Evolutionary conservation across 2,113 vertebrate genomes (phyloP).

Genomic region (Tor tambroides): DNA sequence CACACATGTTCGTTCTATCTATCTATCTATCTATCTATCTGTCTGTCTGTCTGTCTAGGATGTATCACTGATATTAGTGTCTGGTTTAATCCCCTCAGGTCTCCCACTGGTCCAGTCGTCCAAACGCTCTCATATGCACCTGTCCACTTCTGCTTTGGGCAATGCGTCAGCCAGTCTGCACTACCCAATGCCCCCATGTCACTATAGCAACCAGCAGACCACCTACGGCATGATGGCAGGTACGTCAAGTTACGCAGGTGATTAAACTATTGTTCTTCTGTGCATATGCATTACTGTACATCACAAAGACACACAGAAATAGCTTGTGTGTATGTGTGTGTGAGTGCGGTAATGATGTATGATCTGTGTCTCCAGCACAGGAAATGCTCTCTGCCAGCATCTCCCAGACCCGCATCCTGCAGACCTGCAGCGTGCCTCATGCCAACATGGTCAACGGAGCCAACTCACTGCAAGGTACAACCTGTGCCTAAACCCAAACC

Average conservation of each 20-base stretch:
- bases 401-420: constrained; percentile 83
- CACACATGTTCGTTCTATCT: too few species aligned
- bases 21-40: neutral
- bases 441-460: constrained; percentile 80
- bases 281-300: neutral
- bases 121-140: constrained; percentile 71
- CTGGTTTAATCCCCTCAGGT: constrained; percentile 74
- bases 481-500: neutral
- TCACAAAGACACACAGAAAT: neutral
- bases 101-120: constrained; percentile 84
- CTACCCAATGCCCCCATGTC: constrained; percentile 94
- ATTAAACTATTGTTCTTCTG: neutral
- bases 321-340: neutral
- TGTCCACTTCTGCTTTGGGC: constrained; percentile 72
- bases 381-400: constrained; percentile 86
- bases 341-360: constrained; percentile 24
- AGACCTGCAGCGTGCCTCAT: constrained; percentile 80
- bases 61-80: constrained; percentile 26
- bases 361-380: constrained; percentile 70
- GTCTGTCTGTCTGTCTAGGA: neutral
- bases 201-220: constrained; percentile 95
- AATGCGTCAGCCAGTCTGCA: constrained; percentile 84
- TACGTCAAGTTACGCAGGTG: constrained; percentile 67
- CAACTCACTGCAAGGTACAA: constrained; percentile 82
- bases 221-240: constrained; percentile 98